Conservation (phyloP, 2,888 invertebrate genomes). For the Suillia variegata region DNA sequence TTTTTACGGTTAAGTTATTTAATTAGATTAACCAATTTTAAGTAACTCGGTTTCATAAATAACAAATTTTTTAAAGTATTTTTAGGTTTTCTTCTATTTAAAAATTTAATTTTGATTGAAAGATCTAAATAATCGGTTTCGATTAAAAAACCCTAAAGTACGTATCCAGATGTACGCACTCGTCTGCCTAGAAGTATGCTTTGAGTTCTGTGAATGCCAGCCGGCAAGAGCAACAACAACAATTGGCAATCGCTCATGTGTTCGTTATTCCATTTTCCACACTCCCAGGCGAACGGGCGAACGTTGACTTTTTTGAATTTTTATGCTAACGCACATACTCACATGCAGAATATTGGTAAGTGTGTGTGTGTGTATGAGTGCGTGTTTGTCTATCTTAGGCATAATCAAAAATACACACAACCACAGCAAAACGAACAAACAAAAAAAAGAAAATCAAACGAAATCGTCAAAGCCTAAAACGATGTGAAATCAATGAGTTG, state of each 20-base stretch:
- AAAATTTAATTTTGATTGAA: too few species aligned
- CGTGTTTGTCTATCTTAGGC: conserved; percentile 11
- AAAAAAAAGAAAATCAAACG: conserved; percentile 20
- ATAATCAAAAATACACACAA: conserved; percentile 15
- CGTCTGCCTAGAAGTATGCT: conserved; percentile 42
- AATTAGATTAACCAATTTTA: too few species aligned
- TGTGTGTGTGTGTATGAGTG: neutral
- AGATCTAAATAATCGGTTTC: too few species aligned
- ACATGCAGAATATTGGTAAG: neutral
- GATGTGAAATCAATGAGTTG: conserved; percentile 60
- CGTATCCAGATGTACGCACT: neutral
- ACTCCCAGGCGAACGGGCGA: conserved; percentile 22
- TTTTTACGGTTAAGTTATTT: too few species aligned
- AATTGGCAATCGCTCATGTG: conserved; percentile 50
- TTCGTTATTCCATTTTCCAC: conserved; percentile 52
- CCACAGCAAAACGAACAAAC: neutral
- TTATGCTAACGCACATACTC: conserved; percentile 35
- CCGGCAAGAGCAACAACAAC: too few species aligned
- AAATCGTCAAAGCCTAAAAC: conserved; percentile 39
- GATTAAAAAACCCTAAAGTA: neutral
- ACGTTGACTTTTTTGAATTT: conserved; percentile 12
- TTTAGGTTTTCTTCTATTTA: too few species aligned
- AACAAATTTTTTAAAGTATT: too few species aligned
- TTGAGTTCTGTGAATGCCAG: conserved; percentile 26
- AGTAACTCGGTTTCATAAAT: too few species aligned